Evolutionary conservation across 1,140 invertebrate genomes (phyloP).

Genomic region (Polypedilum pembai): DNA sequence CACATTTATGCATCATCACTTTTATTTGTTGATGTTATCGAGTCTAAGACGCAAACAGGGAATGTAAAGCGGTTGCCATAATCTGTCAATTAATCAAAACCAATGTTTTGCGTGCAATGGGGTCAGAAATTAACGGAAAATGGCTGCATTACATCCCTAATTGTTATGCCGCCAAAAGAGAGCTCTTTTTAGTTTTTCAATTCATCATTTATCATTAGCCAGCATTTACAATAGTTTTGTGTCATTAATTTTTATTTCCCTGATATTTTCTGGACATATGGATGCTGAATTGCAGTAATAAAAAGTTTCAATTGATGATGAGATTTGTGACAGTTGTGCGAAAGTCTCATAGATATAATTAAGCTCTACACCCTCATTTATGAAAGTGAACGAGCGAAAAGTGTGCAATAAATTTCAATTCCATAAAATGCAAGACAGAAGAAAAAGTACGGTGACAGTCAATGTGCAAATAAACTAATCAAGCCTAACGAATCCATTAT

Average conservation of each 20-base stretch:
- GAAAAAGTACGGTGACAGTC: neutral
- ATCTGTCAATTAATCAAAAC: constrained; percentile 27
- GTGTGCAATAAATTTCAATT: neutral
- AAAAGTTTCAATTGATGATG: neutral
- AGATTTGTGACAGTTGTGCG: neutral
- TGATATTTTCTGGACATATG: constrained; percentile 11
- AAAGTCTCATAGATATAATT: neutral
- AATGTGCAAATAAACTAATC: constrained; percentile 6
- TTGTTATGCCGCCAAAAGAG: too few relatives aligned
- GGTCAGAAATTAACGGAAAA: constrained; percentile 26
- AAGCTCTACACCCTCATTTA: neutral
- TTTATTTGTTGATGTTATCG: constrained; percentile 28
- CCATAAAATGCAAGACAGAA: neutral
- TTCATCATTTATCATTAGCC: constrained; percentile 15
- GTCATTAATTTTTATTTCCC: constrained; percentile 15
- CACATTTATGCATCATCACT: constrained; percentile 28
- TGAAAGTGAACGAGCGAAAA: neutral
- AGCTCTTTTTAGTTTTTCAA: too few relatives aligned
- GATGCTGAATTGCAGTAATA: neutral
- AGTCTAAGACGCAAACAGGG: neutral
- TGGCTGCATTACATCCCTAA: neutral
- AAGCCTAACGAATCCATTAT: constrained; percentile 17
- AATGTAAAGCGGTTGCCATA: neutral
- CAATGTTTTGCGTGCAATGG: constrained; percentile 18
- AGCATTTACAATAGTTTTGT: neutral